Evolutionary conservation across 2,797 vertebrate genomes (phyloP).

Genomic region (Acanthiza pusilla): DNA sequence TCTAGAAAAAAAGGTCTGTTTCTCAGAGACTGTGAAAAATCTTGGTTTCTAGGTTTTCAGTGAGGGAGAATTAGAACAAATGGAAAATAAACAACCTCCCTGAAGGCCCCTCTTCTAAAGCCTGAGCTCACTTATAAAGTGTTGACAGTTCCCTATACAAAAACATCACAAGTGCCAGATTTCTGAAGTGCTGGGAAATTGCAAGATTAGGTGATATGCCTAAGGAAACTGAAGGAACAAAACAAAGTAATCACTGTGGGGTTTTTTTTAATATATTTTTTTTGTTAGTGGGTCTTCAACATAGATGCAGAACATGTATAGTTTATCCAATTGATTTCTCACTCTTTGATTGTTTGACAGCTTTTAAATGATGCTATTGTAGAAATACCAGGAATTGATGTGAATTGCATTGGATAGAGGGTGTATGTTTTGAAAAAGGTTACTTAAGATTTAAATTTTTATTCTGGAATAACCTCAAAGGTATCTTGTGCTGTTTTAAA

Average conservation of each 20-base stretch:
- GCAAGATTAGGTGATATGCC: constrained; percentile 37
- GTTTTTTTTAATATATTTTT: not conserved
- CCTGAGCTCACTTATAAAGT: not conserved
- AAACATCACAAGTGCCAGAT: not conserved
- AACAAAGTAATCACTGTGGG: constrained; percentile 21
- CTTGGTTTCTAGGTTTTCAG: not conserved
- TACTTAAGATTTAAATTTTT: constrained; percentile 19
- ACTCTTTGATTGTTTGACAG: constrained; percentile 57
- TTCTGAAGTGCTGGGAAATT: constrained; percentile 5
- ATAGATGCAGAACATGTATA: not conserved
- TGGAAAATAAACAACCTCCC: not conserved
- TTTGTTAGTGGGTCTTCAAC: constrained; percentile 26
- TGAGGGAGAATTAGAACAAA: not conserved
- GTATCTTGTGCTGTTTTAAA: constrained; percentile 11
- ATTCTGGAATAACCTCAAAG: constrained; percentile 35
- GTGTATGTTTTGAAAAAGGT: constrained; percentile 23
- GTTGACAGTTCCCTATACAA: not conserved
- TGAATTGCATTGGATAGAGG: constrained; percentile 39
- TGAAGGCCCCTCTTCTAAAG: not conserved
- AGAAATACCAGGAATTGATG: constrained; percentile 51
- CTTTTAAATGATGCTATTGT: constrained; percentile 48
- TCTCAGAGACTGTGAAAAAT: not conserved
- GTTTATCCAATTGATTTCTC: constrained; percentile 53
- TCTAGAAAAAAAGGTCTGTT: not conserved
- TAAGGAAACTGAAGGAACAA: constrained; percentile 49